phyloP scores from a whole-genome alignment of 1,140 invertebrate species.

The Neoseiulus cucumeris region DNA sequence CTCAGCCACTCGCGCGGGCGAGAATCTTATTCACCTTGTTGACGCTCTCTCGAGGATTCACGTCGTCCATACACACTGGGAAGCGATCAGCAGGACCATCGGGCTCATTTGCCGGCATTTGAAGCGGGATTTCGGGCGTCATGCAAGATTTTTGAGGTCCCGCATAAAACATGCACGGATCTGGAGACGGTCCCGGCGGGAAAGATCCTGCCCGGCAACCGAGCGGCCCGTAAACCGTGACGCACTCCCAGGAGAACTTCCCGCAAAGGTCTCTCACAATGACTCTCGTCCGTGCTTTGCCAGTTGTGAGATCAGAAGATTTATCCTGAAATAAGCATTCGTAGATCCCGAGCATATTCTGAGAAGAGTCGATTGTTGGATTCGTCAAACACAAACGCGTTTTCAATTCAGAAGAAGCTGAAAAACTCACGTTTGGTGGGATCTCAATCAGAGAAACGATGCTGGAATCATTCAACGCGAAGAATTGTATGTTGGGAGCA shows the following conservation, averaged over 20 bases:
- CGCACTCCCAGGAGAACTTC: slow-evolving; percentile 90
- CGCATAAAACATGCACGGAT: neutral
- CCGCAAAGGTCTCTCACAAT: slow-evolving; percentile 76
- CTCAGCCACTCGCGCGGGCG: too few species aligned
- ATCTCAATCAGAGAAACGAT: slow-evolving; percentile 77
- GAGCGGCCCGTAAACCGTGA: slow-evolving; percentile 47
- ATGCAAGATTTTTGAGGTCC: neutral
- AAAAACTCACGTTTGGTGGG: slow-evolving; percentile 46
- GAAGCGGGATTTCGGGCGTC: too few species aligned
- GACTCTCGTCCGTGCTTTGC: slow-evolving; percentile 48
- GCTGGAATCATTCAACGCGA: slow-evolving; percentile 55
- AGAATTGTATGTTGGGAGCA: slow-evolving; percentile 68
- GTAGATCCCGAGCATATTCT: too few species aligned
- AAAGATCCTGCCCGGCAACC: slow-evolving; percentile 27
- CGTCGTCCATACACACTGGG: too few species aligned
- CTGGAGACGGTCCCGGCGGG: slow-evolving; percentile 17
- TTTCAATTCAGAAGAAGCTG: slow-evolving; percentile 13
- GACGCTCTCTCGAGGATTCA: too few species aligned
- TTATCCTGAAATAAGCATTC: slow-evolving; percentile 10
- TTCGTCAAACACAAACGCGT: slow-evolving; percentile 17
- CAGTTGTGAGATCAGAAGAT: slow-evolving; percentile 29
- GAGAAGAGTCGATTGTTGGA: neutral
- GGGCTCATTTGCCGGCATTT: too few species aligned
- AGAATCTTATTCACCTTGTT: too few species aligned
- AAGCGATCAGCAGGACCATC: too few species aligned